Evolutionary conservation across 2,797 vertebrate genomes (phyloP).

Genomic region (Hafferia zeledoni): DNA sequence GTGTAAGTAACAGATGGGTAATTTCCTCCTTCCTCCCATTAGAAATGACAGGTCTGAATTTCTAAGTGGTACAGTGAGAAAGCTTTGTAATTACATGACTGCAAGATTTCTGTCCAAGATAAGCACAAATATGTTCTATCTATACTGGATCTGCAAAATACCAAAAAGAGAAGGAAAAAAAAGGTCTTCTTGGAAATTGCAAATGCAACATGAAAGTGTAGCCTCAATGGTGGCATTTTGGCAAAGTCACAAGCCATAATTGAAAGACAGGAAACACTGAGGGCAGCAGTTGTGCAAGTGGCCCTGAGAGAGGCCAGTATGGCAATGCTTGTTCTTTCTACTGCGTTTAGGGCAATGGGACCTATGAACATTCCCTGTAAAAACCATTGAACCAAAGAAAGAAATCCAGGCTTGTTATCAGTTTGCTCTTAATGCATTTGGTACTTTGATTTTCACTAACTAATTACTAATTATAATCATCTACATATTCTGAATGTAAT

Average conservation of each 20-base stretch:
- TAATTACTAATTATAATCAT: background rate
- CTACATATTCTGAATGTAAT: background rate
- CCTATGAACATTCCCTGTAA: background rate
- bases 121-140: background rate
- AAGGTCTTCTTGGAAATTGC: background rate
- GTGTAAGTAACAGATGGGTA: background rate
- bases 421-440: background rate
- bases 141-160: background rate
- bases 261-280: background rate
- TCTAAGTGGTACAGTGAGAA: background rate
- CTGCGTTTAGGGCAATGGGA: background rate
- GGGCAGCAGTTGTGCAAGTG: background rate
- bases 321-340: background rate
- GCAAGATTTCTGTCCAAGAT: background rate
- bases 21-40: background rate
- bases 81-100: background rate
- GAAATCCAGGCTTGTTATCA: background rate
- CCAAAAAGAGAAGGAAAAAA: rapidly evolving
- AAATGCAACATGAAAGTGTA: background rate
- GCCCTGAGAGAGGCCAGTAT: background rate
- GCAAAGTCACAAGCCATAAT: background rate
- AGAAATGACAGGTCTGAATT: conserved; percentile 1
- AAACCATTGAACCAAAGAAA: background rate
- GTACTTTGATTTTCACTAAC: background rate
- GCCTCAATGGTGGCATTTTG: background rate